Evolutionary conservation across 2,113 vertebrate species (phyloP), one percentile per base, ranked within the genome.

Genomic region (Myiozetetes cayanensis): DNA sequence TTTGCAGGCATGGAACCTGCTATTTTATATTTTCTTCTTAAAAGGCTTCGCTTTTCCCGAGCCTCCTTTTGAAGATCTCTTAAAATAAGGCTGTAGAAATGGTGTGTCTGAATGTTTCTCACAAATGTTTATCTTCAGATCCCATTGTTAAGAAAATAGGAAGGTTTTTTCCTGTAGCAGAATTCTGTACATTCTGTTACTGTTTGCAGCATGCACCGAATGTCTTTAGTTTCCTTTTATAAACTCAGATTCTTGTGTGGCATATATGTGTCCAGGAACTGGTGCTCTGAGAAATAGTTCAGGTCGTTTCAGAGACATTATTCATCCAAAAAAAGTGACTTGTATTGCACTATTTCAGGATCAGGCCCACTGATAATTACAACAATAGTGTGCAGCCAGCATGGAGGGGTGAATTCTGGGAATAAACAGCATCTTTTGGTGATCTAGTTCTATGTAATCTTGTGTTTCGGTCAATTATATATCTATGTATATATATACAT

Each of bases 21-120:
- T 65, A n/a, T 63, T 75, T 93, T 85, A 17, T 80, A 49, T 96
- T 95, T 96, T 83, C 52, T 52, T 93, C 50, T 68, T 76, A 62
- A 89, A 96, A 73, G 41, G 73, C 46, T 91, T 85, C 84, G 44
- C 49, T 63, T 71, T 88, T 95, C 66, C 66, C 84, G 44, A 80
- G 52, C 33, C 23, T 85, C 27, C 44, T 83, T 87, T 67, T 79
- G 55, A 89, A 96, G n/a, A 96, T 56, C 31, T 74, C 75, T 43
- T 41, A 59, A 92, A 93, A 86, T 25, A 84, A 65, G 72, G 7
- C 31, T 85, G 59, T 72, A 89, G 78, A 93, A 90, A 72, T 50
- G 30, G 9, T 43, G 70, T 46, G 21, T 50, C 56, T 1, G 8
- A 78, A 72, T 33, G 52, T 93, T 93, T 75, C 72, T 96, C 41